Percentiles rank a stretch among this genome's conserved stretches.
Conservation (phyloP, 2,113 vertebrate species). For the Lota lota region DNA sequence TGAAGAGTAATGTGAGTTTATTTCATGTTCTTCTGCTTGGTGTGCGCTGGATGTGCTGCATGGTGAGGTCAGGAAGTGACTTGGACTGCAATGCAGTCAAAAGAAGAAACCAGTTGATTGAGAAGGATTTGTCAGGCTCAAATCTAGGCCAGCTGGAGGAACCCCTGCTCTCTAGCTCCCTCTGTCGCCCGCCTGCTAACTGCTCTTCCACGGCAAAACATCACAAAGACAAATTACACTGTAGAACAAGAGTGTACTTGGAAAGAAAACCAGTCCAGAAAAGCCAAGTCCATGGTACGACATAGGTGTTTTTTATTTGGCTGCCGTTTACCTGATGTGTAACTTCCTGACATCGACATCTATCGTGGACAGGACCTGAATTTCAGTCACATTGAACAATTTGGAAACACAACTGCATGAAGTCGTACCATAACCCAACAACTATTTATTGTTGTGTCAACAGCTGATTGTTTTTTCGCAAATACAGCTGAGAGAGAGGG, state of each 20-base stretch:
- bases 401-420: slow-evolving; percentile 48
- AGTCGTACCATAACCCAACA: slow-evolving; percentile 51
- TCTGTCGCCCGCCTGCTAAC: too few relatives aligned
- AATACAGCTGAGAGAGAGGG: slow-evolving; percentile 59
- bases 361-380: slow-evolving; percentile 53
- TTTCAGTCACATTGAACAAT: slow-evolving; percentile 49
- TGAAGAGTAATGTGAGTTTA: too few relatives aligned
- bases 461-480: slow-evolving; percentile 73
- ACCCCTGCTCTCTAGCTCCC: background rate
- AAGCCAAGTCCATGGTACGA: slow-evolving; percentile 39
- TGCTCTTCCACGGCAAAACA: too few relatives aligned
- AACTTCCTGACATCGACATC: slow-evolving; percentile 63
- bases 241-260: slow-evolving; percentile 12
- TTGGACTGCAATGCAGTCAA: slow-evolving; percentile 46
- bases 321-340: slow-evolving; percentile 65
- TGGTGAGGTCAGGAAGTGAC: slow-evolving; percentile 5
- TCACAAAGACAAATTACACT: too few relatives aligned
- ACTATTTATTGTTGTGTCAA: slow-evolving; percentile 59
- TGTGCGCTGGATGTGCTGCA: too few relatives aligned
- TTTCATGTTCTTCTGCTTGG: too few relatives aligned
- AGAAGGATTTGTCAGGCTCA: background rate
- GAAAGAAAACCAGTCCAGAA: slow-evolving; percentile 42
- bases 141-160: background rate
- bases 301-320: slow-evolving; percentile 67
- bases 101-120: slow-evolving; percentile 1